Evolutionary conservation across 2,113 vertebrate genomes (phyloP).

Genomic region (Semnornis frantzii): DNA sequence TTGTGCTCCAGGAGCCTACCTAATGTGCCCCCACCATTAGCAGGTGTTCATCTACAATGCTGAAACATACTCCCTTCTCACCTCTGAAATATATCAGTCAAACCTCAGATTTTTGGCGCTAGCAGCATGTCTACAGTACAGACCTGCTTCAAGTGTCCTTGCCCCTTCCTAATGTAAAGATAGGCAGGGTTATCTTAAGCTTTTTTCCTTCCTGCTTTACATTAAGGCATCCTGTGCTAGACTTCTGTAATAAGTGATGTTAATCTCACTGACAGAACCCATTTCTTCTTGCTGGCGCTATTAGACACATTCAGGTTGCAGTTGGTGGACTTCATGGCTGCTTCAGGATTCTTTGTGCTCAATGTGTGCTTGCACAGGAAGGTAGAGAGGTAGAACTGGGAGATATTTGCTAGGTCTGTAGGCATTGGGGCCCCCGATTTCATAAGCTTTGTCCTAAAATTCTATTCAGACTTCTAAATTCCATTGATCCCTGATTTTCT

Average conservation of each 20-base stretch:
- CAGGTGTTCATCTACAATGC: neutral
- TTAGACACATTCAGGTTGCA: neutral
- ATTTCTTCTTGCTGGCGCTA: neutral
- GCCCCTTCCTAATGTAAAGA: neutral
- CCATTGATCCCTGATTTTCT: neutral
- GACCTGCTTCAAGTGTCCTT: neutral
- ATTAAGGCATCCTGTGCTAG: neutral
- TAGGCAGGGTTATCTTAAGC: neutral
- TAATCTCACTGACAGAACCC: neutral
- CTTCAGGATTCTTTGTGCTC: neutral
- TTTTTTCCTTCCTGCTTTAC: neutral
- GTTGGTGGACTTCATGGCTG: neutral
- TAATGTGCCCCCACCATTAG: neutral
- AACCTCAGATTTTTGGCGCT: neutral
- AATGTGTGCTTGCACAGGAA: neutral
- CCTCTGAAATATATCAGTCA: rapidly evolving
- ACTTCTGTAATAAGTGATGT: neutral
- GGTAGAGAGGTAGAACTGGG: neutral
- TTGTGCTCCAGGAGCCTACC: neutral
- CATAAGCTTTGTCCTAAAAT: neutral
- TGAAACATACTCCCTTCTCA: neutral
- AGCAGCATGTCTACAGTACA: neutral
- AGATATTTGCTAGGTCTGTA: neutral
- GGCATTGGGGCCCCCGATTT: neutral
- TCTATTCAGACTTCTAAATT: neutral